Evolutionary conservation across 2,113 vertebrate species (phyloP).

Genomic region (Varanus komodoensis): DNA sequence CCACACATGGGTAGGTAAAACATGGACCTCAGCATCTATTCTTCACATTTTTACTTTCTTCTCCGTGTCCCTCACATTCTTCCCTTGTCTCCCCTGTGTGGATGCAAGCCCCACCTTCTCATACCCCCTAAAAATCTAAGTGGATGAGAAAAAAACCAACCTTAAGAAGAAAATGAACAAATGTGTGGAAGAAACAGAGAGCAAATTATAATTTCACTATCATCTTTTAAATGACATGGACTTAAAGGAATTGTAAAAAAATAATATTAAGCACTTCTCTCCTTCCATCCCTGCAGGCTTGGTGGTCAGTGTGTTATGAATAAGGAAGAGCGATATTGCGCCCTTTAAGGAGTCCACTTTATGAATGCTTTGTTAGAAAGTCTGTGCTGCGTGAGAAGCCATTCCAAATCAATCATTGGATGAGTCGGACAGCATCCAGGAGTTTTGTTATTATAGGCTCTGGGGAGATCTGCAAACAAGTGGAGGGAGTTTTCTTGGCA

Average conservation of each 20-base stretch:
- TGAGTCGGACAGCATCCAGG: neutral
- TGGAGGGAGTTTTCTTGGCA: neutral
- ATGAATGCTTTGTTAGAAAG: neutral
- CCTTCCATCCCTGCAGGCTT: neutral
- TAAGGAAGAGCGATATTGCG: neutral
- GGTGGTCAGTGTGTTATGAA: conserved; percentile 39
- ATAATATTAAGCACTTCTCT: conserved; percentile 25
- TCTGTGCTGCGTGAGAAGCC: neutral
- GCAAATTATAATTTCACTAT: neutral
- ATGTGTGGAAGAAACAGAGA: neutral
- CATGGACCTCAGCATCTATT: too few species aligned
- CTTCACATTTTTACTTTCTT: too few species aligned
- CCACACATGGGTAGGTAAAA: too few species aligned
- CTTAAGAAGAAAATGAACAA: neutral
- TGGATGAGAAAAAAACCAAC: neutral
- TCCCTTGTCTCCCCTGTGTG: too few species aligned
- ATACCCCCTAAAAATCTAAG: neutral
- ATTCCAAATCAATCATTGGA: neutral
- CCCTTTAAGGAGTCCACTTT: neutral
- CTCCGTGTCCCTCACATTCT: too few species aligned
- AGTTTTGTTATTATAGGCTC: conserved; percentile 9
- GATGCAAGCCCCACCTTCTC: too few species aligned
- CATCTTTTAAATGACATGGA: too few species aligned
- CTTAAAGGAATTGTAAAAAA: neutral
- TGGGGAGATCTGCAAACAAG: neutral